Evolutionary conservation across 2,888 invertebrate species (phyloP).

Genomic region (Neoitamus cyanurus): DNA sequence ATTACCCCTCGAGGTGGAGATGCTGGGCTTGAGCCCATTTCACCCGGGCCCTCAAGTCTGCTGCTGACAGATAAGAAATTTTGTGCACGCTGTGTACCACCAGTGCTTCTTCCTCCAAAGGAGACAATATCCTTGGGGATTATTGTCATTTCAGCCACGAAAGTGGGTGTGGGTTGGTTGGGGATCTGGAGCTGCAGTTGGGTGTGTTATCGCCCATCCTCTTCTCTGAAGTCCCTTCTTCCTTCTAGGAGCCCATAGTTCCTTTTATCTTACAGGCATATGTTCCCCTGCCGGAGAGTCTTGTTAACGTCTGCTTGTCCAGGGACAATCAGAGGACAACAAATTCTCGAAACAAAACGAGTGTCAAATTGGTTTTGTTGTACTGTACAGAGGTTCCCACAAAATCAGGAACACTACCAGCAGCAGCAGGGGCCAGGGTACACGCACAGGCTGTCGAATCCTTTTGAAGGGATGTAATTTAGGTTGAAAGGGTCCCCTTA

Average conservation of each 20-base stretch:
- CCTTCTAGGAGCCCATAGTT: background rate
- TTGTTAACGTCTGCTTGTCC: conserved; percentile 28
- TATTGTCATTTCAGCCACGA: conserved; percentile 29
- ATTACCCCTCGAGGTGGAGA: conserved; percentile 1
- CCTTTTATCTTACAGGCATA: conserved; percentile 29
- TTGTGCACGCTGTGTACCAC: conserved; percentile 41
- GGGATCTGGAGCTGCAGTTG: background rate
- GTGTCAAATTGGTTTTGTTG: conserved; percentile 39
- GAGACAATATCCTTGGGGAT: conserved; percentile 44
- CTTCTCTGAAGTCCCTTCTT: background rate
- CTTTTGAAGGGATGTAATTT: background rate
- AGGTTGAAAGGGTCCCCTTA: background rate
- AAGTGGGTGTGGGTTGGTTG: background rate
- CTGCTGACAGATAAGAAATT: conserved; percentile 43
- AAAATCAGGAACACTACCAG: background rate
- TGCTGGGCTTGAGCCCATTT: conserved; percentile 12
- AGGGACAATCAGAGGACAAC: conserved; percentile 22
- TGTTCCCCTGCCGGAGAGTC: conserved; percentile 12
- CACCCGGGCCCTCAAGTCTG: conserved; percentile 21
- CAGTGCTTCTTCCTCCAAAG: background rate
- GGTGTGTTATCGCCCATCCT: background rate
- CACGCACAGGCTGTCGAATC: background rate
- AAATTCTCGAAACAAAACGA: conserved; percentile 28
- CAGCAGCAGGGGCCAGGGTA: background rate
- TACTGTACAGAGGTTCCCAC: background rate